Evolutionary conservation across 2,797 vertebrate genomes (phyloP), one percentile per base, ranked within the genome.

Genomic region (Sitta carolinensis): DNA sequence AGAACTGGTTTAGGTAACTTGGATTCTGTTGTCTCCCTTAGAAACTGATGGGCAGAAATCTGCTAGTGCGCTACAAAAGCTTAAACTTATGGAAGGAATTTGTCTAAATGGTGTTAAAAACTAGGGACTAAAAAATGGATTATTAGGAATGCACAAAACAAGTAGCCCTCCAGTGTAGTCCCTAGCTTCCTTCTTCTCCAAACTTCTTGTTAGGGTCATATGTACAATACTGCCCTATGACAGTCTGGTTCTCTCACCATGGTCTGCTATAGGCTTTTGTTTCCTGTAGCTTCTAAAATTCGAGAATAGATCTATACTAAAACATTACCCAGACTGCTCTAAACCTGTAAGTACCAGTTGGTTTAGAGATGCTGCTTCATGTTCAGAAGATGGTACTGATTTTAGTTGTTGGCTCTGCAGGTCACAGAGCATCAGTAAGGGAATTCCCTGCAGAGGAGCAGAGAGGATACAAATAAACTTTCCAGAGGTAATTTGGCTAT

Each of bases 1-100:
- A 91, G 58, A 57, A 76, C 32, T 75, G 13, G 23, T 76, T 57
- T 79, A 36, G 25, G 67, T 78, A 48, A 52, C 59, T 76, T 84
- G 34, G 19, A 50, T 93, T 91, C 38, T 21, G 9, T 89, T 72
- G 30, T 59, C 21, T 84, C 42, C 21, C 64, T 54, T 82, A 75
- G 87, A 95, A 92, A 78, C 20, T 38, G 40, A 21, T 69, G 51
- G 69, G 16, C 51, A 82, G 77, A 90, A 91, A 84, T 68, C 36
- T 91, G 19, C 34, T 85, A 51, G 36, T 48, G 32, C 0, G 0
- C 68, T 72, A n/a, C 61, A 47, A 87, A 90, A 75, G 10, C 54
- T 93, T 85, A 70, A 74, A 72, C 11, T 87, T 90, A 72, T 82
- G 50, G 48, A 95, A 92, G 7, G n/a, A 83, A 42, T 73, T 69